Conservation (phyloP, 2,888 invertebrate genomes). For the Branchipolynoe longqiensis region DNA sequence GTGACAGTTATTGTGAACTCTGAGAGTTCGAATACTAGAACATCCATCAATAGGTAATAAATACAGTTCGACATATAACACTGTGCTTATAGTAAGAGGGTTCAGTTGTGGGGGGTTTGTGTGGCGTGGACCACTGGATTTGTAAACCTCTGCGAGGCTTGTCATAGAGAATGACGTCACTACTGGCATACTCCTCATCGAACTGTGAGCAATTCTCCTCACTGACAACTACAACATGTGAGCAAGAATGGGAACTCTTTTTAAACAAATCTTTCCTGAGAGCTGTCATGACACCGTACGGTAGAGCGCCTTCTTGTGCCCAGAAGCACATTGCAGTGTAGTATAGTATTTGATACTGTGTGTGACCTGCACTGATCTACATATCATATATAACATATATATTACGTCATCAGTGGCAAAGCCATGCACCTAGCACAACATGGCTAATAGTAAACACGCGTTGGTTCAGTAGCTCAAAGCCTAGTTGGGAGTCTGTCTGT, state of each 20-base stretch:
- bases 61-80: neutral
- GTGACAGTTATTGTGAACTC: conserved; percentile 3
- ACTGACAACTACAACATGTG: conserved; percentile 21
- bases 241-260: conserved; percentile 46
- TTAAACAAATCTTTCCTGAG: conserved; percentile 55
- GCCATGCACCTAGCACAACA: too few species aligned
- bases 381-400: conserved; percentile 1
- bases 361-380: neutral
- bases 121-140: too few species aligned
- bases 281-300: conserved; percentile 24
- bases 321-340: neutral
- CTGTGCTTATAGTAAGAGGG: conserved; percentile 6
- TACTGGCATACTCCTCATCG: too few species aligned
- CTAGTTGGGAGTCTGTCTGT: neutral
- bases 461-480: neutral
- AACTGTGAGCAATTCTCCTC: too few species aligned
- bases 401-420: too few species aligned
- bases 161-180: too few species aligned
- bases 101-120: too few species aligned
- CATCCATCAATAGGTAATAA: neutral
- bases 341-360: neutral
- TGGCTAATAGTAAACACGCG: neutral
- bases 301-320: neutral
- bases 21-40: conserved; percentile 2
- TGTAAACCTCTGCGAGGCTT: too few species aligned